Base-by-base conservation (phyloP, 2,797 vertebrate species). In the Alectoris magna region DNA sequence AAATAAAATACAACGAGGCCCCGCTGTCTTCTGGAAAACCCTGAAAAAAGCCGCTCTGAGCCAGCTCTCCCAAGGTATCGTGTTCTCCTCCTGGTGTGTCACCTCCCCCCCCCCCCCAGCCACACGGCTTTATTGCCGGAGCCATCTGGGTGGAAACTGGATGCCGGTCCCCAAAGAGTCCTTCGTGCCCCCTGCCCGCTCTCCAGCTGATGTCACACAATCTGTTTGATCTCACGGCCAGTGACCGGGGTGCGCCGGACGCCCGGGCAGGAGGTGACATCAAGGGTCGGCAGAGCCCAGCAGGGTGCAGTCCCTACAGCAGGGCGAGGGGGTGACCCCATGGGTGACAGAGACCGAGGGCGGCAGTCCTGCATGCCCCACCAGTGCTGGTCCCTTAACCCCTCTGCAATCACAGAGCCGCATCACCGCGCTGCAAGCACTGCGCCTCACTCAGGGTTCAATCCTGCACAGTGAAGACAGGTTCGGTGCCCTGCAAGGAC, bases 91-190 rank as follows among this genome's bases (percentile, higher is more conserved):
- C 81, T 83, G 71, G 78, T 93, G 86, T 41, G 85, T 41, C 15
- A 5, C 82, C 87, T 87, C 89, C 78, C 39, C 14, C 24, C 22
- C 92, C 71, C 36, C 14, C 10, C 6, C 10, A 16, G 11, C 55
- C 3, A 10, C 22, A 38, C 51, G 70, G 4, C 77, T 87, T 85
- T 93, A 92, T 82, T 64, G 58, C 87, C 0, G 39, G 79, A 92
- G 95, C 96, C 96, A 96, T 94, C 96, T 96, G 95, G 18, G 3
- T 91, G 96, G 96, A 95, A 95, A 94, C 88, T 74, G 82, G 93
- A 93, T 77, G 89, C 15, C 59, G 64, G 89, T 86, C 93, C 74
- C 90, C 16, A 8, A 91, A 88, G 90, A 81, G 78, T 83, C 87
- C 81, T 73, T 73, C 77, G 64, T 94, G 79, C 76, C 90, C 94